Evolutionary conservation across 2,113 vertebrate genomes (phyloP).

Genomic region (Vireo altiloquus): DNA sequence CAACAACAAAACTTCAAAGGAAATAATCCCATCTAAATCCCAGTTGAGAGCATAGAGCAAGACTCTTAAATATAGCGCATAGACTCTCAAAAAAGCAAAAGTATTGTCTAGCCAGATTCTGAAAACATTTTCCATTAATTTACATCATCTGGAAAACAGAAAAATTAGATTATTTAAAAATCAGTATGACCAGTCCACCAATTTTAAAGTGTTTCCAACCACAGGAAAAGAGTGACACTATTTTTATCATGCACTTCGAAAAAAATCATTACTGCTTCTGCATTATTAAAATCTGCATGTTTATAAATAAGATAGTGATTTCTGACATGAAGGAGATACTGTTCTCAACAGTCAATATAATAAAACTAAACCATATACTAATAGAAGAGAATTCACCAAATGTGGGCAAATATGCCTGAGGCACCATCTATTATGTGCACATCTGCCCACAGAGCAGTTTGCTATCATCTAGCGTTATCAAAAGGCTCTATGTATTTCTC

Average conservation of each 20-base stretch:
- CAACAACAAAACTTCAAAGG: conserved; percentile 3
- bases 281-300: conserved; percentile 17
- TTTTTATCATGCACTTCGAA: background rate
- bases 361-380: background rate
- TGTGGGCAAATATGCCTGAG: background rate
- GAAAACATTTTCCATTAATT: background rate
- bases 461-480: background rate
- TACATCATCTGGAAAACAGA: background rate
- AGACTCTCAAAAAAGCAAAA: background rate
- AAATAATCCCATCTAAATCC: background rate
- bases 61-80: background rate
- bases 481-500: background rate
- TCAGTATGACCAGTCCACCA: background rate
- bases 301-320: background rate
- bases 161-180: conserved; percentile 18
- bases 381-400: background rate
- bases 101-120: background rate
- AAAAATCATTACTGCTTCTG: background rate
- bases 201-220: background rate
- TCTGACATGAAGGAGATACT: background rate
- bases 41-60: background rate
- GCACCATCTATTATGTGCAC: background rate
- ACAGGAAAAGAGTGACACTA: background rate
- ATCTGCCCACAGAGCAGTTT: background rate
- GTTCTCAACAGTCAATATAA: background rate